These are phyloP conservation scores for Platypus cylindrus DNA, from an alignment of 2,888 invertebrate genomes.

Conservation along the genomic window DNA sequence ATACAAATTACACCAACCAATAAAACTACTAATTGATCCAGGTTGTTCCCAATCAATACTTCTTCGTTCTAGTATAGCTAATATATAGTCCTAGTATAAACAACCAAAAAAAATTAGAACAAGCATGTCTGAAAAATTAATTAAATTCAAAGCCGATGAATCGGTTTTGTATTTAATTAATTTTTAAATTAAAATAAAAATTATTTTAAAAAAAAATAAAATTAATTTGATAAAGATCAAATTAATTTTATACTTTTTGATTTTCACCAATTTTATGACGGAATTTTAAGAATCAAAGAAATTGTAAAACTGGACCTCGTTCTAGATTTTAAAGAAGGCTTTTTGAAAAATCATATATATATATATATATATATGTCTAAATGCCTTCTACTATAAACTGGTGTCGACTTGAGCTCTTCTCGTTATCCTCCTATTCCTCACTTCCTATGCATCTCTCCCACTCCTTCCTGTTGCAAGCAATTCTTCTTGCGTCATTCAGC, in stretches of 20 bases:
- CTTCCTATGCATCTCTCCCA: no score
- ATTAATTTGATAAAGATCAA: not conserved
- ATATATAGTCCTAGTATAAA: not conserved
- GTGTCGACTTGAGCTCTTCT: no score
- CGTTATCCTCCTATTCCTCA: no score
- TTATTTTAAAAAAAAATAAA: no score
- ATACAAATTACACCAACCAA: slow-evolving; percentile 1
- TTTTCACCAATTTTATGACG: slow-evolving; percentile 12
- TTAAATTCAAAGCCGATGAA: slow-evolving; percentile 3
- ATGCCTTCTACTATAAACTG: no score
- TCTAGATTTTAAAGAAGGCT: slow-evolving; percentile 1
- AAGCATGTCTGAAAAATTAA: not conserved
- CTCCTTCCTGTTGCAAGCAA: no score
- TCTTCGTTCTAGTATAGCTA: not conserved
- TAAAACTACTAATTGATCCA: not conserved
- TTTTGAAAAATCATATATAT: no score
- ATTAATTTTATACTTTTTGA: slow-evolving; percentile 8
- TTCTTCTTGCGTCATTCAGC: no score
- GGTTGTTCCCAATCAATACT: slow-evolving; percentile 1
- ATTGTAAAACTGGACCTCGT: slow-evolving; percentile 6
- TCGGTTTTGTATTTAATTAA: no score
- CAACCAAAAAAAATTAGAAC: slow-evolving; percentile 1
- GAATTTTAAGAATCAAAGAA: slow-evolving; percentile 11
- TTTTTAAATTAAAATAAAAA: no score
- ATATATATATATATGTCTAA: no score